phyloP scores from a whole-genome alignment of 2,113 vertebrate species.

The Paradisaea rubra region DNA sequence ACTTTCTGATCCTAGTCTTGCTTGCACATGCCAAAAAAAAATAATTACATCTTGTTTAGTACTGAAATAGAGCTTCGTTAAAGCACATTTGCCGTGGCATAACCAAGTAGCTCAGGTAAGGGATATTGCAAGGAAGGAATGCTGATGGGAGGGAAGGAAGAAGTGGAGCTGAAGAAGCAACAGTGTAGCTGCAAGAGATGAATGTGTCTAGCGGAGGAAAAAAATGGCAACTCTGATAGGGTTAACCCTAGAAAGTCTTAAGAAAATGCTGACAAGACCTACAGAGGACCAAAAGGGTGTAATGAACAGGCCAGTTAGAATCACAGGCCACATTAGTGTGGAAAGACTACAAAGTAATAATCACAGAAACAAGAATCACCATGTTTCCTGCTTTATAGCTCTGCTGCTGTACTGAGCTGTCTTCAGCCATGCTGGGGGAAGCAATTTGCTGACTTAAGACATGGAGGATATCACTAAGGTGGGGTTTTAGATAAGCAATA shows the following conservation, averaged over 20 bases:
- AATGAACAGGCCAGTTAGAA: background rate
- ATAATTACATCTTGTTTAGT: slow-evolving; percentile 26
- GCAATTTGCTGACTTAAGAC: background rate
- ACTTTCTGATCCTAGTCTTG: slow-evolving; percentile 30
- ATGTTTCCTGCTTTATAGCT: background rate
- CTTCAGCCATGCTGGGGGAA: background rate
- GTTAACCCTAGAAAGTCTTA: background rate
- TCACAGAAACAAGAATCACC: background rate
- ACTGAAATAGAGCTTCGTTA: slow-evolving; percentile 39
- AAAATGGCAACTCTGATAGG: background rate
- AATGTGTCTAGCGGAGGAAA: background rate
- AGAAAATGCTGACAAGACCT: background rate
- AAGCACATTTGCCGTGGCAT: background rate
- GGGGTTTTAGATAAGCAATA: background rate
- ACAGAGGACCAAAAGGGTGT: background rate
- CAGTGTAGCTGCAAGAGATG: background rate
- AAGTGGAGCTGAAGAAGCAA: background rate
- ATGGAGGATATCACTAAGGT: background rate
- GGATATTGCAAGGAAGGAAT: background rate
- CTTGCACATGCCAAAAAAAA: slow-evolving; percentile 10
- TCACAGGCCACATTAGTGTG: background rate
- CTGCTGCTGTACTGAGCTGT: background rate
- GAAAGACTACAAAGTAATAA: background rate
- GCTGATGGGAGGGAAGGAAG: background rate
- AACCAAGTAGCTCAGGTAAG: background rate